Evolutionary conservation across 2,113 vertebrate genomes (phyloP), one percentile per base, ranked within the genome.

Genomic region (Oreochromis spilurus): DNA sequence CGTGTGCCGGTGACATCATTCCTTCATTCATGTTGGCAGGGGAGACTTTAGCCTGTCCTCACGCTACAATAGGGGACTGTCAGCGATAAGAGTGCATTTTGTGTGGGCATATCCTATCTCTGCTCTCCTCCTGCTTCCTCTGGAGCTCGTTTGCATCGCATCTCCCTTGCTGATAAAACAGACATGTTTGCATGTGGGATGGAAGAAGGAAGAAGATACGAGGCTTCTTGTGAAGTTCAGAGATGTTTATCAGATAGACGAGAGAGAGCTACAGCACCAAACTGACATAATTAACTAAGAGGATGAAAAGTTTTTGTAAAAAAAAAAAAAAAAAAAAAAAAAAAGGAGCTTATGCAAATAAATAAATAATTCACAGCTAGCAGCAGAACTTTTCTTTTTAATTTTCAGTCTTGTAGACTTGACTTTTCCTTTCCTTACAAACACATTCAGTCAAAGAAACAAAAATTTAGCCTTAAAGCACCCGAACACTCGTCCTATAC

Each of bases 1-100:
- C 88, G 84, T 24, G 53, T 60, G 50, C 62, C 2, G 9, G 53
- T 94, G 94, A 94, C 92, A 93, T 94, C 91, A 93, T 38, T 40
- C 60, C 45, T 34, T 14, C 84, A 84, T 88, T 88, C 79, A 88
- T 85, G 89, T 85, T 24, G 55, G 58, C 75, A 87, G 82, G 60
- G 13, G 62, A 81, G 79, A 36, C 75, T 43, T 70, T 36, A 79
- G 54, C 58, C 88, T 17, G 14, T 60, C 53, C 85, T 80, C 57
- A 5, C 14, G 16, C 65, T 7, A 95, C 94, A 94, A 93, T 75
- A 31, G 90, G 58, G 58, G 3, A 53, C 89, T 88, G 84, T 85
- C 65, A 53, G 67, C 4, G 92, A 93, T 91, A 90, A 88, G 80
- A 84, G 17, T 10, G 54, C 6, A 65, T 87, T 89, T 81, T 79